Conservation (phyloP, 2,888 invertebrate species). For the Lissocephala sabroskyi region DNA sequence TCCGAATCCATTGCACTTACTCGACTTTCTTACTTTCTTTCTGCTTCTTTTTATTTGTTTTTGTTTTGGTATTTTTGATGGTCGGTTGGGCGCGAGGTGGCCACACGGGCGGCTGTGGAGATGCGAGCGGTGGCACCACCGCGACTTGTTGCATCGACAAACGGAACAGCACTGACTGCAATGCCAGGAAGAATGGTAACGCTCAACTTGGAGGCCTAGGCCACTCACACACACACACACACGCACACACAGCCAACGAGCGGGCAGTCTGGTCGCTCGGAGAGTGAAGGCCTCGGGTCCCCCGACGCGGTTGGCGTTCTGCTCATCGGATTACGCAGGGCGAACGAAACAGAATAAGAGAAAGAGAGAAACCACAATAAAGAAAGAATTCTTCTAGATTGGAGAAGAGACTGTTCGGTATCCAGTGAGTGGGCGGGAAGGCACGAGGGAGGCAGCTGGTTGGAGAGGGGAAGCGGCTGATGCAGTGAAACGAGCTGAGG, state of each 20-base stretch:
- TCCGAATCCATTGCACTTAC: conserved; percentile 38
- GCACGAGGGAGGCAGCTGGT: neutral
- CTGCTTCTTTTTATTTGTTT: conserved; percentile 16
- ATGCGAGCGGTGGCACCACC: conserved; percentile 12
- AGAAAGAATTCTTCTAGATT: conserved; percentile 38
- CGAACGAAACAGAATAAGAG: too few species aligned
- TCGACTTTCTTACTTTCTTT: conserved; percentile 45
- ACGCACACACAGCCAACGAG: conserved; percentile 1
- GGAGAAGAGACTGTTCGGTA: neutral
- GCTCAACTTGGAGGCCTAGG: conserved; percentile 17
- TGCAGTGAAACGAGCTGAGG: too few species aligned
- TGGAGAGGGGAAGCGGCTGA: neutral
- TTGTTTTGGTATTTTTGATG: neutral
- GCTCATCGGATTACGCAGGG: too few species aligned
- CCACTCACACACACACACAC: conserved; percentile 4
- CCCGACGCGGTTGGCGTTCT: neutral
- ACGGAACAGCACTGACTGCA: conserved; percentile 45
- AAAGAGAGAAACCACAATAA: conserved; percentile 30
- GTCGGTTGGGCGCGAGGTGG: too few species aligned
- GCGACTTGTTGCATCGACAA: conserved; percentile 59
- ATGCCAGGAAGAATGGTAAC: conserved; percentile 50
- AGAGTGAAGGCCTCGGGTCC: neutral
- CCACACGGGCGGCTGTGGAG: too few species aligned
- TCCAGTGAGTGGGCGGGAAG: conserved; percentile 12
- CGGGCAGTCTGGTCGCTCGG: neutral